Base-by-base conservation (phyloP, 2,797 vertebrate species). In the Cryptoblepharus egeriae region DNA sequence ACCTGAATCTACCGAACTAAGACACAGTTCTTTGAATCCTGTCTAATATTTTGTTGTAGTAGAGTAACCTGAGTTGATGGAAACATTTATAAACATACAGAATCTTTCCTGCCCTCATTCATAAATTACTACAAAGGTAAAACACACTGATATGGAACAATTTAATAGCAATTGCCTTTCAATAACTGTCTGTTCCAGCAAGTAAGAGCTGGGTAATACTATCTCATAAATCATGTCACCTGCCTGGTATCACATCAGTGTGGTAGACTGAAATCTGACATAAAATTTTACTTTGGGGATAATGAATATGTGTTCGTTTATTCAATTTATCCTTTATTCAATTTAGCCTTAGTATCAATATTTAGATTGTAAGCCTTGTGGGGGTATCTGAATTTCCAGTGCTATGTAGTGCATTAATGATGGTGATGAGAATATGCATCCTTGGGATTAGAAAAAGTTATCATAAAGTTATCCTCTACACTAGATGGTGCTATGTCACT, bases 401-500 rank as follows among this genome's bases (percentile, higher is more conserved):
- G 49, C 49, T 52, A 52, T 52, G 13, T 52, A 18, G 18, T 16
- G 49, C 45, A 49, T 49, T 49, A 52, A 70, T 1, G 28, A 32
- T 42, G n/a, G 22, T 67, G 49, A 57, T 57, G 77, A 77, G 49
- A 85, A 84, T 88, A 83, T 7, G 67, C 68, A 32, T 37, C 84
- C 57, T 73, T 67, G 52, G 61, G 26, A 42, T 26, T 85, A 75
- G 68, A 85, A 87, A 89, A 18, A 24, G 42, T 75, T 57, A 89
- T 69, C 65, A 80, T 32, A 84, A 90, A 88, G 87, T 32, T 16
- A 74, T 65, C 24, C 60, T 91, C 80, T 71, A 85, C 96, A 92
- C 95, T 96, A 96, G 96, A 92, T 95, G 96, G 96, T 89, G 92
- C 96, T 96, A 94, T 96, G 94, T 95, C 90, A 94, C 94, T 95